Evolutionary conservation across 2,113 vertebrate genomes (phyloP).

Genomic region (Labeo rohita): DNA sequence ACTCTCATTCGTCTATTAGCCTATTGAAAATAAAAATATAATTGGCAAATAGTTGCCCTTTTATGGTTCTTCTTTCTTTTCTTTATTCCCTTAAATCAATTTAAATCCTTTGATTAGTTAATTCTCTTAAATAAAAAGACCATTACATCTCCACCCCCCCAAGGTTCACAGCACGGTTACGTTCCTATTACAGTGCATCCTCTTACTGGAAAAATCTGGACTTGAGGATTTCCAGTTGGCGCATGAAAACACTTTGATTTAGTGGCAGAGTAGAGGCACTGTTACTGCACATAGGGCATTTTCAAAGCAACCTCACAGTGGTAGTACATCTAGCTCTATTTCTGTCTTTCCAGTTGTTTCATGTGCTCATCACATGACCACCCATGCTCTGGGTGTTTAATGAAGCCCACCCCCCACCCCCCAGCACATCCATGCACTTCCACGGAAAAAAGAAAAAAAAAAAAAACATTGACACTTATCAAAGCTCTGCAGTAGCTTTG

Average conservation of each 20-base stretch:
- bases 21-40: too few relatives aligned
- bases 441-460: neutral
- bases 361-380: constrained; percentile 21
- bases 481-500: neutral
- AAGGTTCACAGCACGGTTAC: neutral
- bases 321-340: neutral
- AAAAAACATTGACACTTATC: neutral
- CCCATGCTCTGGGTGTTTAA: neutral
- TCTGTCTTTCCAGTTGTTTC: constrained; percentile 13
- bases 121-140: neutral
- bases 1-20: too few relatives aligned
- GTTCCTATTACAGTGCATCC: neutral
- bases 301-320: neutral
- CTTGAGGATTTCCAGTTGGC: neutral
- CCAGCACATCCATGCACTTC: neutral
- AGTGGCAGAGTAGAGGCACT: neutral
- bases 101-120: too few relatives aligned
- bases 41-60: too few relatives aligned
- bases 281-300: neutral
- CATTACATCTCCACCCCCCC: neutral
- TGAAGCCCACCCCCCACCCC: neutral
- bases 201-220: neutral
- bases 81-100: too few relatives aligned
- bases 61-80: too few relatives aligned
- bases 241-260: neutral